Percentiles rank a stretch among this genome's conserved stretches.
Conservation (phyloP, 2,888 invertebrate species). For the Drosophila mettleri region DNA sequence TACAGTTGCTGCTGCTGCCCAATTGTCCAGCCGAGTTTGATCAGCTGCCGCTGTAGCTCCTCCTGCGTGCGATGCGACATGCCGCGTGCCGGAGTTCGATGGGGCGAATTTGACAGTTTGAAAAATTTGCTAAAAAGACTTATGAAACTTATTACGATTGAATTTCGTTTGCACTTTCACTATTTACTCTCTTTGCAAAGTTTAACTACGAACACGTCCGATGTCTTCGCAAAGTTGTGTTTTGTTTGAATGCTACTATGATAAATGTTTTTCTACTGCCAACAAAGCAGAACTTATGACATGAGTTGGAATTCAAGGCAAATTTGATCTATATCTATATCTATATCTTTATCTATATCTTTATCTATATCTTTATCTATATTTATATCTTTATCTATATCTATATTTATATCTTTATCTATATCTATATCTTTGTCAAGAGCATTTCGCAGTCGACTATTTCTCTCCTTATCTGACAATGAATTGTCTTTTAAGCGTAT, state of each 20-base stretch:
- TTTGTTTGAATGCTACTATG: neutral
- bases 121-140: neutral
- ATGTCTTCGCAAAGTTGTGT: neutral
- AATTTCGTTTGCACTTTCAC: constrained; percentile 2
- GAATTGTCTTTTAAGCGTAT: constrained; percentile 48
- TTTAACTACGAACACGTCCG: neutral
- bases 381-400: constrained; percentile 1
- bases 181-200: neutral
- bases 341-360: neutral
- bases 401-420: constrained; percentile 9
- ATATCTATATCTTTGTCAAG: constrained; percentile 4
- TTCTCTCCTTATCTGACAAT: neutral
- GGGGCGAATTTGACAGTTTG: neutral
- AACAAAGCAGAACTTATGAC: neutral
- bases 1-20: constrained; percentile 7
- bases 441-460: constrained; percentile 4
- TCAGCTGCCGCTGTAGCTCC: constrained; percentile 36
- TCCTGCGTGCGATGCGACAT: constrained; percentile 38
- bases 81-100: neutral
- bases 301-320: neutral
- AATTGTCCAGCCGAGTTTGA: constrained; percentile 48
- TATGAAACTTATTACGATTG: too few species aligned
- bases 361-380: constrained; percentile 1
- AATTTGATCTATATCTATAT: neutral
- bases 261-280: neutral